Evolutionary conservation across 2,797 vertebrate genomes (phyloP).

Genomic region (Aythya fuligula): DNA sequence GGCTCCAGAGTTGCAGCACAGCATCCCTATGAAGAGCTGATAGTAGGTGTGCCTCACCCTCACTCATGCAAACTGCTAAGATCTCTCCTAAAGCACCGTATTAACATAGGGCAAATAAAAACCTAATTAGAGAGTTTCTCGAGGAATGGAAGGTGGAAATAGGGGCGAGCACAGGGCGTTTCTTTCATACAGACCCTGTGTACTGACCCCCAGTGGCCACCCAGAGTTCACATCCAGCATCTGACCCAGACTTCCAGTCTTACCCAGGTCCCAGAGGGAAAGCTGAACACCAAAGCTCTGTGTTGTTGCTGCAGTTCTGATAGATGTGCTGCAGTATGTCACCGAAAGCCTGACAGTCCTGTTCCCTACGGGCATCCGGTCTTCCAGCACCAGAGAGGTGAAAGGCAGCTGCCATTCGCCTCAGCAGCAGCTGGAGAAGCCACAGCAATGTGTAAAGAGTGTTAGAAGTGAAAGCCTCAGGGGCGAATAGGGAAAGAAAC

Average conservation of each 20-base stretch:
- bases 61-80: neutral
- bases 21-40: neutral
- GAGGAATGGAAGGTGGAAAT: neutral
- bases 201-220: neutral
- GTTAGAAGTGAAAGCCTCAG: constrained; percentile 71
- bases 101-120: neutral
- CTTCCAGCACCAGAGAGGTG: constrained; percentile 25
- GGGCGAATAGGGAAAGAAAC: constrained; percentile 68
- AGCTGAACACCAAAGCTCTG: neutral
- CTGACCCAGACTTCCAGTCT: neutral
- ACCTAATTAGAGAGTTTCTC: neutral
- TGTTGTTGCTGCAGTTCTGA: neutral
- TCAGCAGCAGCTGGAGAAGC: constrained; percentile 67
- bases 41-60: neutral
- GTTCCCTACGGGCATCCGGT: neutral
- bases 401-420: constrained; percentile 43
- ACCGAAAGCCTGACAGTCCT: neutral
- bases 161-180: neutral
- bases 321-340: neutral
- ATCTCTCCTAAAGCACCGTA: neutral
- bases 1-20: neutral
- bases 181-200: neutral
- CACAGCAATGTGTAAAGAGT: constrained; percentile 51
- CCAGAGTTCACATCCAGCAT: neutral
- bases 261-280: neutral